phyloP scores from a whole-genome alignment of 2,797 vertebrate genomes.

The Leuciscus waleckii region DNA sequence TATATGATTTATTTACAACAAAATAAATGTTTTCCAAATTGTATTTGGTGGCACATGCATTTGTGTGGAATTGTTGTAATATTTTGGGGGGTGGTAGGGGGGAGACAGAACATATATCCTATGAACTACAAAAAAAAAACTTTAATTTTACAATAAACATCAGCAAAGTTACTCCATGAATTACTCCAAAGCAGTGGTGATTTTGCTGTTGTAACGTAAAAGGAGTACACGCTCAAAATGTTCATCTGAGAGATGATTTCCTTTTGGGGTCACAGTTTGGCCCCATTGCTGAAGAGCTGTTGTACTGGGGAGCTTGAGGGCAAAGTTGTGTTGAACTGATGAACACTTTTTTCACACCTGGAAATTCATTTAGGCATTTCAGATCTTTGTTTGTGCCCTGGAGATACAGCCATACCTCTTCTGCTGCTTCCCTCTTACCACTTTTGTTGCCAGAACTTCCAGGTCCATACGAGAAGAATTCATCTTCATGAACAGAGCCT shows the following conservation, averaged over 20 bases:
- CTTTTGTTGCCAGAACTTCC: slow-evolving; percentile 65
- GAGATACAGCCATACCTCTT: slow-evolving; percentile 76
- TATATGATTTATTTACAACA: not conserved
- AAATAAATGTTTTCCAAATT: slow-evolving; percentile 10
- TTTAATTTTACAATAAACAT: not conserved
- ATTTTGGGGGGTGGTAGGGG: not conserved
- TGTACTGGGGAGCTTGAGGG: slow-evolving; percentile 77
- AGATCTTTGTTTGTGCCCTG: slow-evolving; percentile 78
- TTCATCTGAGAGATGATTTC: slow-evolving; percentile 75
- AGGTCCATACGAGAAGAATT: slow-evolving; percentile 78
- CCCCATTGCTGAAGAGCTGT: slow-evolving; percentile 76
- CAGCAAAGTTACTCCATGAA: not conserved
- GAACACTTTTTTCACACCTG: slow-evolving; percentile 76
- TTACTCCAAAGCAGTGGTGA: slow-evolving; percentile 27
- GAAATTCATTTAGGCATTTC: slow-evolving; percentile 78
- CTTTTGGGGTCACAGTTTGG: slow-evolving; percentile 74
- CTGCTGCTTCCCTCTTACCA: slow-evolving; percentile 65
- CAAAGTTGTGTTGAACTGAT: slow-evolving; percentile 78
- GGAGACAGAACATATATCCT: not conserved
- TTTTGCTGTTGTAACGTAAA: slow-evolving; percentile 76
- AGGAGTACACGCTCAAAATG: slow-evolving; percentile 79
- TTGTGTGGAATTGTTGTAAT: not conserved
- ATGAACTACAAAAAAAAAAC: not conserved
- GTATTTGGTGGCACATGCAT: slow-evolving; percentile 12
- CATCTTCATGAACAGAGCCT: slow-evolving; percentile 71